phyloP scores from a whole-genome alignment of 2,888 invertebrate species.

The Torymus texanus region DNA sequence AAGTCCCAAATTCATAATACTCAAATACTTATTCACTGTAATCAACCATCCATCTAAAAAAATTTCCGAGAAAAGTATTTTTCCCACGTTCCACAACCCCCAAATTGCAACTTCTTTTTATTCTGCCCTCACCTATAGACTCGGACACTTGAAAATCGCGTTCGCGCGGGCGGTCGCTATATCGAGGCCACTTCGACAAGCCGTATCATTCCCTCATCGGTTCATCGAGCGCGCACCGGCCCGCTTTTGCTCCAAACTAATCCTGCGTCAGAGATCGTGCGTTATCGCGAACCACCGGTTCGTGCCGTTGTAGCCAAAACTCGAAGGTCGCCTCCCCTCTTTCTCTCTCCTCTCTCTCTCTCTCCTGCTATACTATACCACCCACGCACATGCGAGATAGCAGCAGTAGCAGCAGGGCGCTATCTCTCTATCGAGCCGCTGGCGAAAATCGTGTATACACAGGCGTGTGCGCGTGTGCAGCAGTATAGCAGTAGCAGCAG shows the following conservation, averaged over 20 bases:
- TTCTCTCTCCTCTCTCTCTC: no score
- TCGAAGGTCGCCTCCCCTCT: constrained; percentile 16
- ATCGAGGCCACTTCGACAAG: background rate
- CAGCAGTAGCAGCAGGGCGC: background rate
- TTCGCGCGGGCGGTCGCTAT: background rate
- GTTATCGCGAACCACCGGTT: constrained; percentile 53
- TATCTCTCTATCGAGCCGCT: constrained; percentile 36
- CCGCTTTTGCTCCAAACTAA: constrained; percentile 47
- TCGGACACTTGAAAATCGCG: no score
- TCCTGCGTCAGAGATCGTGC: constrained; percentile 57
- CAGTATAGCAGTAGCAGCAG: no score
- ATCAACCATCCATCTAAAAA: no score
- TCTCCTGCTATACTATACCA: no score
- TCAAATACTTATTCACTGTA: no score
- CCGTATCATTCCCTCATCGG: background rate
- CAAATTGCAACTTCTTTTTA: no score
- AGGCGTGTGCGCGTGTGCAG: constrained; percentile 34
- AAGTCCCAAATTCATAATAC: no score
- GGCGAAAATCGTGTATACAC: constrained; percentile 27
- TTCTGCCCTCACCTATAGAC: no score
- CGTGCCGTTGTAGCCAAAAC: constrained; percentile 37
- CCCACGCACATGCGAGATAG: background rate
- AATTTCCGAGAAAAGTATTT: no score
- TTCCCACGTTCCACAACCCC: no score
- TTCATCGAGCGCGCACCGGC: background rate